Evolutionary conservation across 2,113 vertebrate genomes (phyloP).

Genomic region (Agelaius tricolor): DNA sequence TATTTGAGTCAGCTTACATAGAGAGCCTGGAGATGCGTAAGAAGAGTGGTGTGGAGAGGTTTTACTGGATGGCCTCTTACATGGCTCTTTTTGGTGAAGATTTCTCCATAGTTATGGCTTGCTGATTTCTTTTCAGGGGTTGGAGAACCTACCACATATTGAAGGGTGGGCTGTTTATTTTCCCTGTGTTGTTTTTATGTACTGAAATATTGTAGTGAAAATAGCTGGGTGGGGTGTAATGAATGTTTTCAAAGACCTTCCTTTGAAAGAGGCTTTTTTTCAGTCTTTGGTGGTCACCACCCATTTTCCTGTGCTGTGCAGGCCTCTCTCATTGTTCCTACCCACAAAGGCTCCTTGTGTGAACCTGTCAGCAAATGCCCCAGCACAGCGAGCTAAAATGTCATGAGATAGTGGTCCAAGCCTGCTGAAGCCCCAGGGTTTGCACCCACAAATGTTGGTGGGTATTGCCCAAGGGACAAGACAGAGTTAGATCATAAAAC

Average conservation of each 20-base stretch:
- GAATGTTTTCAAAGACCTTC: slow-evolving; percentile 54
- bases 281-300: slow-evolving; percentile 56
- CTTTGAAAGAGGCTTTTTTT: slow-evolving; percentile 60
- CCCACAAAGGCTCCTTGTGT: slow-evolving; percentile 42
- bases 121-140: background rate
- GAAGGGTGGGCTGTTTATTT: slow-evolving; percentile 55
- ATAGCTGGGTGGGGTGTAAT: slow-evolving; percentile 55
- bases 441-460: background rate
- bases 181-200: slow-evolving; percentile 53
- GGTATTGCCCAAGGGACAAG: background rate
- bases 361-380: slow-evolving; percentile 13
- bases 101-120: background rate
- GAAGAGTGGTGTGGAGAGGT: background rate
- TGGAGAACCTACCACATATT: background rate
- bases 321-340: slow-evolving; percentile 35
- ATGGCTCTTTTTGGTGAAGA: background rate
- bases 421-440: background rate
- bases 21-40: background rate
- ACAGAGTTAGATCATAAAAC: background rate
- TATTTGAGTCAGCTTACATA: background rate
- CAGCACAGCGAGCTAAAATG: background rate
- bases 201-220: slow-evolving; percentile 60
- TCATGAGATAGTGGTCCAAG: background rate
- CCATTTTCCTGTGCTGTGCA: slow-evolving; percentile 42
- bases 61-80: background rate